These are phyloP conservation scores for Heterohyrax brucei DNA, from an alignment of 2,797 vertebrate genomes.

Conservation along the genomic window DNA sequence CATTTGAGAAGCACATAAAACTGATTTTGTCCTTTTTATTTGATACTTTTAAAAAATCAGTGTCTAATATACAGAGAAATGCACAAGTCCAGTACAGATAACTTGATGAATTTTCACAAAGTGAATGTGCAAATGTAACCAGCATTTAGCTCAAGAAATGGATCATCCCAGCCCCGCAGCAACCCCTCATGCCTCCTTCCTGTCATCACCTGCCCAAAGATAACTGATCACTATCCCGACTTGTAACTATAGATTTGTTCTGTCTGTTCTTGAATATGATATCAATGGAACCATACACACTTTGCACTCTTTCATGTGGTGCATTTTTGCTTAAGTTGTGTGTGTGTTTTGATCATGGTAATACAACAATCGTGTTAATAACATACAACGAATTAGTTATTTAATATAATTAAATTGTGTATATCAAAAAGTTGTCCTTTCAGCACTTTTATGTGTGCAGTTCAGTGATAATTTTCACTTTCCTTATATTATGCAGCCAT, in stretches of 20 bases:
- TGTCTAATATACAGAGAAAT: not conserved
- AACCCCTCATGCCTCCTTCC: too few relatives aligned
- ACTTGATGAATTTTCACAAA: not conserved
- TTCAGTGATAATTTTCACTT: too few relatives aligned
- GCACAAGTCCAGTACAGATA: not conserved
- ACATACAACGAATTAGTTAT: too few relatives aligned
- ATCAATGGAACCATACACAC: not conserved
- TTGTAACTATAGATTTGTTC: not conserved
- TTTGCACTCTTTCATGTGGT: not conserved
- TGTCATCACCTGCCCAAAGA: not conserved
- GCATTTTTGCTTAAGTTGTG: not conserved
- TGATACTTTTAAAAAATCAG: too few relatives aligned
- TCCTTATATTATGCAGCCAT: too few relatives aligned
- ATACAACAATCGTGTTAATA: too few relatives aligned
- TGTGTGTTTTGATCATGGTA: too few relatives aligned
- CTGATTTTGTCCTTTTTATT: not conserved
- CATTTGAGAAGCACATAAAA: not conserved
- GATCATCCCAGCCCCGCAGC: accelerated
- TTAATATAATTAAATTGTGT: too few relatives aligned
- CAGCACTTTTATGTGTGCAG: too few relatives aligned
- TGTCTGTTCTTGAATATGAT: not conserved
- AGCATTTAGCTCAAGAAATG: not conserved
- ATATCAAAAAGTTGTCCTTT: too few relatives aligned
- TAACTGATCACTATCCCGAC: not conserved
- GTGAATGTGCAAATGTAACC: not conserved